Evolutionary conservation across 2,888 invertebrate genomes (phyloP), one percentile per base, ranked within the genome.

Genomic region (Cataglyphis altisquamis): DNA sequence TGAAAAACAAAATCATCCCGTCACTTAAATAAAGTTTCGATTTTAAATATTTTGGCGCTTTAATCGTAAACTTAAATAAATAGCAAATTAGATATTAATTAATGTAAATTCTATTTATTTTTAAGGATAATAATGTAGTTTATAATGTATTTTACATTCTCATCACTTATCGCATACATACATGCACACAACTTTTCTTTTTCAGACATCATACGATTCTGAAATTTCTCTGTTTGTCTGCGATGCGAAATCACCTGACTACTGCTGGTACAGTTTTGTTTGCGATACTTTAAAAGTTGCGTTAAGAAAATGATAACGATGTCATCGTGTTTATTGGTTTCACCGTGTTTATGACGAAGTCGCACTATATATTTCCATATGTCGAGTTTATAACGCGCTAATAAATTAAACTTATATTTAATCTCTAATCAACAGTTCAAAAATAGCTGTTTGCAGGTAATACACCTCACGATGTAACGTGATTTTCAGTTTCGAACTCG

Each of bases 381-480:
- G 60, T 64, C 57, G 81, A 77, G 57, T 87, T 83, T 86, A 77
- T 72, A 64, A 75, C 63, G 57, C 81, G 80, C 80, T 85, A 88
- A 87, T 88, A 89, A 89, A 89, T 89, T 88, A 85, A 82, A 86
- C 74, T 84, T 89, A 89, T 89, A 88, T 88, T 88, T 89, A 89
- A 82, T 63, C 39, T 18, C 78, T 18, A 73, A 86, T 73, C 82
- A 74, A 32, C 70, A 62, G 12, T 57, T 63, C 86, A 86, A 86
- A 83, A 88, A 89, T 89, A 89, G 52, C 3, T 25, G 29, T 18
- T 60, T 68, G 82, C 41, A 77, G 18, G 48, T 32, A 32, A 32
- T 62, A 39, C 75, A 45, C 1, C 8, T 48, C 48, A 52, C 64
- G 68, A 72, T 66, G 18, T 15, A 32, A 29, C 12, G 8, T 75